These are phyloP conservation scores for Polylopha cassiicola DNA, from an alignment of 2,888 invertebrate species.

Conservation along the genomic window DNA sequence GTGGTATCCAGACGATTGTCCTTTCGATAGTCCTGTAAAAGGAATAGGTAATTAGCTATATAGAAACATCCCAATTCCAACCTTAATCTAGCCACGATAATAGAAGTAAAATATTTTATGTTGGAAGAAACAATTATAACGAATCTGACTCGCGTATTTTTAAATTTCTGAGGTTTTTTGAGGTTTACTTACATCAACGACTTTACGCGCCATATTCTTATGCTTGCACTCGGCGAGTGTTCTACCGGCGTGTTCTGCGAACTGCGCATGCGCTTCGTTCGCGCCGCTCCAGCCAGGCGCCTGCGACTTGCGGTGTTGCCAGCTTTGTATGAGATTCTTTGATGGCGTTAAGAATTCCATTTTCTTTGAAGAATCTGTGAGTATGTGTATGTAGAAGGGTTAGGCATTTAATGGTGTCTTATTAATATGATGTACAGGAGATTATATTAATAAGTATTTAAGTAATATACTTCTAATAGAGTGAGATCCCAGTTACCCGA, in stretches of 20 bases:
- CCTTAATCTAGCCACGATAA: no score
- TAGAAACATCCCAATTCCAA: no score
- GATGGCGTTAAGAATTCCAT: constrained; percentile 25
- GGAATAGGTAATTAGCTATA: constrained; percentile 5
- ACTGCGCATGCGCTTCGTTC: constrained; percentile 35
- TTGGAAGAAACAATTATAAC: no score
- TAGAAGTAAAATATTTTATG: not conserved
- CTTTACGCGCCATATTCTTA: constrained; percentile 42
- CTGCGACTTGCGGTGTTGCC: constrained; percentile 33
- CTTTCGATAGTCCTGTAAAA: constrained; percentile 49
- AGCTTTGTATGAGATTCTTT: constrained; percentile 29
- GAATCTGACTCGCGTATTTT: no score
- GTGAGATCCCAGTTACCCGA: no score
- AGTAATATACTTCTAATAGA: no score
- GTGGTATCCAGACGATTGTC: constrained; percentile 33
- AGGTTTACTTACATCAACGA: constrained; percentile 41
- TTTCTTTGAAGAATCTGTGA: constrained; percentile 7
- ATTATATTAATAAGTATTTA: no score
- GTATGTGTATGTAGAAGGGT: no score
- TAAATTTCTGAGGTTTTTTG: no score
- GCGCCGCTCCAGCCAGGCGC: constrained; percentile 37
- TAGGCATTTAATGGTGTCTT: no score
- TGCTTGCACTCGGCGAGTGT: constrained; percentile 38
- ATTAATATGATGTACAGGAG: no score
- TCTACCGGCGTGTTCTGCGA: constrained; percentile 37